phyloP scores from a whole-genome alignment of 2,113 vertebrate species.

The Megalops atlanticus region DNA sequence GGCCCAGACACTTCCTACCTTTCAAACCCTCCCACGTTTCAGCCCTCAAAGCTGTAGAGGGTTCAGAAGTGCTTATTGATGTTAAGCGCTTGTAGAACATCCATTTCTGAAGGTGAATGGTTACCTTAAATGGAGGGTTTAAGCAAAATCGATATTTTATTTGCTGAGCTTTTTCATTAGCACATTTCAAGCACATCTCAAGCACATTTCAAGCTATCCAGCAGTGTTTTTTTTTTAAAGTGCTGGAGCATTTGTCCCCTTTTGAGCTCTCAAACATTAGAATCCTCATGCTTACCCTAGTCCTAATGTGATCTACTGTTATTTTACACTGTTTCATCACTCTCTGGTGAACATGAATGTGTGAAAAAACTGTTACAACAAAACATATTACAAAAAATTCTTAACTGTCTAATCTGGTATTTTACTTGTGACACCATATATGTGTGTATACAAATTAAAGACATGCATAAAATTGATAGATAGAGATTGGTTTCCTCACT shows the following conservation, averaged over 20 bases:
- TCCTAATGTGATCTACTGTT: not conserved
- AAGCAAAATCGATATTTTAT: not conserved
- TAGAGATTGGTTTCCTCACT: conserved; percentile 11
- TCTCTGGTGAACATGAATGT: not conserved
- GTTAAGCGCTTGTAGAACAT: not conserved
- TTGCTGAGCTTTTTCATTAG: not conserved
- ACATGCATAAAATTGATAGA: conserved; percentile 16
- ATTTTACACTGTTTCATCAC: not conserved
- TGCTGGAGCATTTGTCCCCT: not conserved
- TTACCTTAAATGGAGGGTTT: not conserved
- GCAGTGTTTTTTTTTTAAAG: not conserved
- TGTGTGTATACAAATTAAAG: conserved; percentile 11
- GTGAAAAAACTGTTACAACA: not conserved
- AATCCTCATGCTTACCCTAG: not conserved
- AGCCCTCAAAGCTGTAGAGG: not conserved
- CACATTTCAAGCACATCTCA: not conserved
- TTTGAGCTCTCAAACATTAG: not conserved
- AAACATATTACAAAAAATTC: not conserved
- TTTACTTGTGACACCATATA: conserved; percentile 3
- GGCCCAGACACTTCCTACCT: not conserved
- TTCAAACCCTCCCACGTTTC: not conserved
- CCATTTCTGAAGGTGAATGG: not conserved
- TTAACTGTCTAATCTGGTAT: not conserved
- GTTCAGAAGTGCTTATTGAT: not conserved
- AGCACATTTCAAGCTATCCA: not conserved